Conservation (phyloP, 2,888 invertebrate species). For the Agapostemon virescens region DNA sequence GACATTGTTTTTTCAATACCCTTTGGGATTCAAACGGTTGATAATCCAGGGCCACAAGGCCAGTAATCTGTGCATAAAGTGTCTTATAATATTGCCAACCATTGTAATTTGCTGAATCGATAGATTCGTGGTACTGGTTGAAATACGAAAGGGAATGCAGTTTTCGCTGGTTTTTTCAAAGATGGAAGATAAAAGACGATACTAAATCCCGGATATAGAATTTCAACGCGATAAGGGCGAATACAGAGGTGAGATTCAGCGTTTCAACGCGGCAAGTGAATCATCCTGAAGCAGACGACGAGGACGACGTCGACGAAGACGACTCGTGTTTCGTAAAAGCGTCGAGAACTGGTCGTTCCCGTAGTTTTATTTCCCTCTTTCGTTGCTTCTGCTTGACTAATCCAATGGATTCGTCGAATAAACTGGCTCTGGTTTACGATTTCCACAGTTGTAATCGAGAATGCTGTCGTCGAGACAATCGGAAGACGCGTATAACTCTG, state of each 20-base stretch:
- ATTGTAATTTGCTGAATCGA: no score
- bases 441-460: slow-evolving; percentile 29
- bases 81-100: no score
- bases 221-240: slow-evolving; percentile 17
- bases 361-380: slow-evolving; percentile 33
- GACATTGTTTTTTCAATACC: no score
- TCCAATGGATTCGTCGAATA: slow-evolving; percentile 41
- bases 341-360: slow-evolving; percentile 48
- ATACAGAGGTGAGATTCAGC: slow-evolving; percentile 9
- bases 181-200: not conserved
- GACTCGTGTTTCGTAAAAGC: slow-evolving; percentile 53
- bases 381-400: slow-evolving; percentile 18
- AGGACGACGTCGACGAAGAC: no score
- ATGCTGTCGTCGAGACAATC: slow-evolving; percentile 32
- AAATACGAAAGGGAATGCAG: not conserved
- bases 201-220: not conserved
- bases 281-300: slow-evolving; percentile 31
- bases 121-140: no score
- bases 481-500: slow-evolving; percentile 15
- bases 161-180: not conserved
- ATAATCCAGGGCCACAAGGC: no score
- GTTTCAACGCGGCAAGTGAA: slow-evolving; percentile 34
- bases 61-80: no score
- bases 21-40: no score
- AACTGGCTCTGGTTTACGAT: slow-evolving; percentile 47